Percentiles rank a stretch among this genome's conserved stretches.
These are phyloP conservation scores for Crambe crambe DNA, from an alignment of 37 sponge, comb jelly and placozoan species.

Conservation along the genomic window DNA sequence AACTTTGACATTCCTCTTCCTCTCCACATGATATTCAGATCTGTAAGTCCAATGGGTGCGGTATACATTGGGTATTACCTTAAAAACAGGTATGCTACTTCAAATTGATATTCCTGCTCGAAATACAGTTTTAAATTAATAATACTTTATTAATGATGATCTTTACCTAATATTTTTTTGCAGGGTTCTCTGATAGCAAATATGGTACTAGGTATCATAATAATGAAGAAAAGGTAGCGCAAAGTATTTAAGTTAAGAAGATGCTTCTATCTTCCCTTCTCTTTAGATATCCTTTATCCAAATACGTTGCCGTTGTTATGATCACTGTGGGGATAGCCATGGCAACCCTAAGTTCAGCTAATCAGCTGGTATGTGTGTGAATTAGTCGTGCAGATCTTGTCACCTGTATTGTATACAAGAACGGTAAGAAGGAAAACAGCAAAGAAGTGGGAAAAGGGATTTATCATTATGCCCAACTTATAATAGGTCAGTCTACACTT, in stretches of 20 bases:
- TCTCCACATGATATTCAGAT: slow-evolving; percentile 90
- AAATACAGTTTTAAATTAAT: no score
- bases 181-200: slow-evolving; percentile 93
- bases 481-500: slow-evolving; percentile 4
- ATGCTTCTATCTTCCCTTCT: no score
- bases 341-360: slow-evolving; percentile 79
- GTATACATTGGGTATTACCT: no score
- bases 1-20: slow-evolving; percentile 85
- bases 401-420: neutral
- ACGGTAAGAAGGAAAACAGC: neutral
- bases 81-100: neutral
- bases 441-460: neutral
- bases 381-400: neutral
- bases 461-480: neutral
- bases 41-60: slow-evolving; percentile 73
- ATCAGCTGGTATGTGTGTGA: slow-evolving; percentile 24
- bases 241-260: neutral
- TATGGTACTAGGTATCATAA: slow-evolving; percentile 80
- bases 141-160: neutral
- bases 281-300: slow-evolving; percentile 68
- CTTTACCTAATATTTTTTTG: neutral
- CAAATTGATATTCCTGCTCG: neutral
- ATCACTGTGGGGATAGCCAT: slow-evolving; percentile 86
- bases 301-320: slow-evolving; percentile 83
- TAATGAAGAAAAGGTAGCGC: slow-evolving; percentile 69